These are phyloP conservation scores for Atopsyche davidsoni DNA, from an alignment of 1,140 invertebrate genomes.

Conservation along the genomic window DNA sequence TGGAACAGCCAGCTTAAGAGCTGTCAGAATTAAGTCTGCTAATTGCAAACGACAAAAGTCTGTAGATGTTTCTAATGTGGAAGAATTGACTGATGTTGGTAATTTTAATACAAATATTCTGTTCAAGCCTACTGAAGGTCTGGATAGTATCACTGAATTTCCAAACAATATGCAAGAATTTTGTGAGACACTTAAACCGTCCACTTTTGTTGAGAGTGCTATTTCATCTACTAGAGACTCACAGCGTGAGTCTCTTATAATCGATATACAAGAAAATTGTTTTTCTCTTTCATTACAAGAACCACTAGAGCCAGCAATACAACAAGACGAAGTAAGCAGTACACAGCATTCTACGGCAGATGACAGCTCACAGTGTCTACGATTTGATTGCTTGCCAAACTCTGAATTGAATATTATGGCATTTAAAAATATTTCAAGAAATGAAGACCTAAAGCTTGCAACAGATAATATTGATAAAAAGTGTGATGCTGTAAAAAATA, in stretches of 20 bases:
- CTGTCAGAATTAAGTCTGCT: constrained; percentile 20
- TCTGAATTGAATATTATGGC: too few species aligned
- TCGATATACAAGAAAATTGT: background rate
- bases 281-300: background rate
- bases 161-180: background rate
- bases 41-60: constrained; percentile 15
- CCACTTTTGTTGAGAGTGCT: constrained; percentile 5
- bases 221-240: constrained; percentile 17
- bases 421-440: too few species aligned
- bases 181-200: background rate
- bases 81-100: too few species aligned
- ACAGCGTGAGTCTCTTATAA: background rate
- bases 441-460: too few species aligned
- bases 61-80: background rate
- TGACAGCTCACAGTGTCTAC: constrained; percentile 13
- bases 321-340: constrained; percentile 28
- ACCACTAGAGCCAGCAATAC: constrained; percentile 17
- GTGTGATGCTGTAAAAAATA: too few species aligned
- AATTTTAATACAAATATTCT: too few species aligned
- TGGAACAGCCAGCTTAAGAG: constrained; percentile 16
- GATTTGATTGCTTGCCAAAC: too few species aligned
- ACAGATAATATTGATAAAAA: too few species aligned
- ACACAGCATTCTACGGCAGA: constrained; percentile 21
- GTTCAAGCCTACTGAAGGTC: too few species aligned
- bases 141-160: too few species aligned